Conservation (phyloP, 2,888 invertebrate genomes). For the Esperia sulphurella region DNA sequence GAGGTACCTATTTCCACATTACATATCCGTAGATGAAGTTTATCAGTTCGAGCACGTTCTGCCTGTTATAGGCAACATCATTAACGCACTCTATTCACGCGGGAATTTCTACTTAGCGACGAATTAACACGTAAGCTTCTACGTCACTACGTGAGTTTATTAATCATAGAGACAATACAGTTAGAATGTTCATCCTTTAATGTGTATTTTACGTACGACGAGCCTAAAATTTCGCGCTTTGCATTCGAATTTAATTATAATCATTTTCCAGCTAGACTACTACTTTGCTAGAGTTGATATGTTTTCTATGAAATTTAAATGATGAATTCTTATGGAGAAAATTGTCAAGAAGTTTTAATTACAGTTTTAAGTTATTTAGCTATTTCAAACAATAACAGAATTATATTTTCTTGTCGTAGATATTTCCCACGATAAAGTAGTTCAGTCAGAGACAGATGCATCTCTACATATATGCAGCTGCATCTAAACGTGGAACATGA, state of each 20-base stretch:
- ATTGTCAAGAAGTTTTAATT: neutral
- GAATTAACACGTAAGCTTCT: constrained; percentile 11
- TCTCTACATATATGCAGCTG: constrained; percentile 8
- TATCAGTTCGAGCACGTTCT: constrained; percentile 33
- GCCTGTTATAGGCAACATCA: constrained; percentile 32
- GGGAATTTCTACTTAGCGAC: constrained; percentile 25
- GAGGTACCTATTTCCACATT: neutral
- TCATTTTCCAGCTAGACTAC: too few relatives aligned
- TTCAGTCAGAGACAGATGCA: constrained; percentile 9
- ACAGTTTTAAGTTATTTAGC: neutral
- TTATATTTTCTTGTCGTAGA: constrained; percentile 6
- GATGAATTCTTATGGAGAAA: too few relatives aligned
- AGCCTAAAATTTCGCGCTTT: too few relatives aligned
- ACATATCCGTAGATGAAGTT: constrained; percentile 14
- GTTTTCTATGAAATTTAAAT: too few relatives aligned
- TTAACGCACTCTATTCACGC: constrained; percentile 30
- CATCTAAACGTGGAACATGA: constrained; percentile 14
- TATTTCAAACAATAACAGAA: neutral
- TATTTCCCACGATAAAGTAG: constrained; percentile 2
- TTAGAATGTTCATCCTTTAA: too few relatives aligned
- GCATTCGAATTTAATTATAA: too few relatives aligned
- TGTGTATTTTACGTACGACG: neutral
- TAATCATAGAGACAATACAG: neutral
- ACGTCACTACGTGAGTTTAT: neutral
- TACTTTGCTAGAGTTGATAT: too few relatives aligned